Percentiles rank a stretch among this genome's conserved stretches.
Conservation (phyloP, 2,888 invertebrate genomes). For the Melanostoma scalare region DNA sequence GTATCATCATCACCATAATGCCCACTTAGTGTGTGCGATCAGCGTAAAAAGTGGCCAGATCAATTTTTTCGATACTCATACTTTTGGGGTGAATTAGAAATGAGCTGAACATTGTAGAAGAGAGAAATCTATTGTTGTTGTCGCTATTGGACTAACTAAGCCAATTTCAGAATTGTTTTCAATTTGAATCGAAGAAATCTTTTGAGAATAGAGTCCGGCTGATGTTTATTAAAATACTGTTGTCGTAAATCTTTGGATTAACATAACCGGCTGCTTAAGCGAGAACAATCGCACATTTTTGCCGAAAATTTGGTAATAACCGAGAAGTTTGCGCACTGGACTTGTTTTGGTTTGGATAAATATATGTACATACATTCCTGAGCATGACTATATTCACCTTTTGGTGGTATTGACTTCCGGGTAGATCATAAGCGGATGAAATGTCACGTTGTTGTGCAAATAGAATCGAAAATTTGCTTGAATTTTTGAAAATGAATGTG, state of each 20-base stretch:
- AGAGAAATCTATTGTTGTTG: slow-evolving; percentile 50
- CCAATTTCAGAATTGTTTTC: slow-evolving; percentile 48
- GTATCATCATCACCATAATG: slow-evolving; percentile 45
- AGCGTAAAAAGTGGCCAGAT: slow-evolving; percentile 57
- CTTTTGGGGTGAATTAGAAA: slow-evolving; percentile 42
- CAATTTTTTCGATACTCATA: slow-evolving; percentile 29
- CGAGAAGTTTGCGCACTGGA: slow-evolving; percentile 13
- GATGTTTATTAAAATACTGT: slow-evolving; percentile 17
- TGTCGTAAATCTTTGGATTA: slow-evolving; percentile 45
- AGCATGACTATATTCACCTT: slow-evolving; percentile 27
- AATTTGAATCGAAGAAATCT: slow-evolving; percentile 8
- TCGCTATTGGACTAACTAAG: slow-evolving; percentile 7
- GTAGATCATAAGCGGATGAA: background rate
- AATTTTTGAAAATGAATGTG: too few relatives aligned
- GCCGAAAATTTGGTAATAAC: background rate
- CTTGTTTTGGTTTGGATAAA: slow-evolving; percentile 2
- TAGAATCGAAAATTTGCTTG: too few relatives aligned
- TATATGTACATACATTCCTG: slow-evolving; percentile 19
- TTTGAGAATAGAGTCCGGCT: slow-evolving; percentile 34
- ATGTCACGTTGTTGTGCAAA: too few relatives aligned
- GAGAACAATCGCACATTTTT: slow-evolving; percentile 21
- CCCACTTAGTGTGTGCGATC: slow-evolving; percentile 62
- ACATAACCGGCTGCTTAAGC: slow-evolving; percentile 51
- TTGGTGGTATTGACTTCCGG: slow-evolving; percentile 18
- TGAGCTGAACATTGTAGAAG: background rate